phyloP scores from a whole-genome alignment of 2,888 invertebrate genomes.

The Scaptomyza reducta region DNA sequence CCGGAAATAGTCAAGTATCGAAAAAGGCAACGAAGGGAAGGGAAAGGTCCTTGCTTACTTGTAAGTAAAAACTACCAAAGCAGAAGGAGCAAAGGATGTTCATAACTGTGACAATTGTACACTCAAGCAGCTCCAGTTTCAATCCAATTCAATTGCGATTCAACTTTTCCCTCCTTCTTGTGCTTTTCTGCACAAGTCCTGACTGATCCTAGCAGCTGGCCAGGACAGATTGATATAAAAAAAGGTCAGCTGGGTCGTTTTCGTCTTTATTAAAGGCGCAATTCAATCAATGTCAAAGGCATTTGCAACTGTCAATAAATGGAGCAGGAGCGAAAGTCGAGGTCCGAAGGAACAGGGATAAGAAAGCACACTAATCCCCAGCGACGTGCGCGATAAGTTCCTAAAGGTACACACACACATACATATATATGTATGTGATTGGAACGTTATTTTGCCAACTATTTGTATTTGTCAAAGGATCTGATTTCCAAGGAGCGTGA shows the following conservation, averaged over 20 bases:
- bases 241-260: conserved; percentile 24
- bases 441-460: conserved; percentile 49
- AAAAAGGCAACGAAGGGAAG: not conserved
- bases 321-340: conserved; percentile 46
- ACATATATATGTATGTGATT: not conserved
- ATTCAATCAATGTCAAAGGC: conserved; percentile 69
- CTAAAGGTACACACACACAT: conserved; percentile 10
- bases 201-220: conserved; percentile 32
- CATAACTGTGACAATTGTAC: not conserved
- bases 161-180: not conserved
- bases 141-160: too few species aligned
- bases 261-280: conserved; percentile 28
- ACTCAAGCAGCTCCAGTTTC: not conserved
- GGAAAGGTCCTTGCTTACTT: not conserved
- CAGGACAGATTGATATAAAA: conserved; percentile 32
- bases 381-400: conserved; percentile 62
- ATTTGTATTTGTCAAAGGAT: conserved; percentile 75
- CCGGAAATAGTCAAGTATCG: conserved; percentile 45
- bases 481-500: conserved; percentile 45
- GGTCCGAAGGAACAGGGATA: not conserved
- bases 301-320: conserved; percentile 74
- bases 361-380: conserved; percentile 52
- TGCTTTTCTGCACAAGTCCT: conserved; percentile 13
- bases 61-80: too few species aligned
- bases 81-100: not conserved